Base-by-base conservation (phyloP, 2,888 invertebrate genomes). In the Blomia tropicalis region DNA sequence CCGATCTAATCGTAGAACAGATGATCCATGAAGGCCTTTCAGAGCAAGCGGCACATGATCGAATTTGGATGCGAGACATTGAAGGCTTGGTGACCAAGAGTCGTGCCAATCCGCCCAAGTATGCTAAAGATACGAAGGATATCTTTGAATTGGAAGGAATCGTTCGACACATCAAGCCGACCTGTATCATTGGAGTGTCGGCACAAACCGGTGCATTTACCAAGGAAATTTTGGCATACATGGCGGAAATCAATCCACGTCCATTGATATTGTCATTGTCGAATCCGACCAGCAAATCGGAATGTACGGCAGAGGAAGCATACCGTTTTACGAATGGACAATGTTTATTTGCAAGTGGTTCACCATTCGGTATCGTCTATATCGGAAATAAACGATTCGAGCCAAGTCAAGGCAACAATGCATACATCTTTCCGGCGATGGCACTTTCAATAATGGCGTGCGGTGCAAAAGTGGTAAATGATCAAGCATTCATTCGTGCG, bases 291-390 rank as follows among this genome's bases (percentile, higher is more conserved):
- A 82, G 83, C 75, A 93, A 93, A 77, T 92, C 98, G 0, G 98
- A 98, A 76, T 98, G 98, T 73, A 96, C 98, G n/a, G 98, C 98
- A n/a, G 89, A 92, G 74, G 81, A 90, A 70, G 96, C 95, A 3
- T 98, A 95, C 76, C 80, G 75, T 43, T 76, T 83, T 71, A 92
- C 95, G 0, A 81, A 88, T 66, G 96, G 93, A 25, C 82, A 85
- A 61, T 87, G 85, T 69, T 82, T 98, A 62, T 98, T 92, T 77
- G 87, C 92, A 1, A 92, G 91, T 30, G 96, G 96, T 4, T 93
- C 92, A 30, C 96, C 96, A 0, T 98, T 98, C 77, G 84, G 85
- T 19, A 83, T 87, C 2, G 89, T 91, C 2, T 77, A 80, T 17
- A 79, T 82, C 70, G 80, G 83, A 62, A 89, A 87, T 25, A 83